Base-by-base conservation (phyloP, 2,888 invertebrate species). In the Nemotelus pantherinus region DNA sequence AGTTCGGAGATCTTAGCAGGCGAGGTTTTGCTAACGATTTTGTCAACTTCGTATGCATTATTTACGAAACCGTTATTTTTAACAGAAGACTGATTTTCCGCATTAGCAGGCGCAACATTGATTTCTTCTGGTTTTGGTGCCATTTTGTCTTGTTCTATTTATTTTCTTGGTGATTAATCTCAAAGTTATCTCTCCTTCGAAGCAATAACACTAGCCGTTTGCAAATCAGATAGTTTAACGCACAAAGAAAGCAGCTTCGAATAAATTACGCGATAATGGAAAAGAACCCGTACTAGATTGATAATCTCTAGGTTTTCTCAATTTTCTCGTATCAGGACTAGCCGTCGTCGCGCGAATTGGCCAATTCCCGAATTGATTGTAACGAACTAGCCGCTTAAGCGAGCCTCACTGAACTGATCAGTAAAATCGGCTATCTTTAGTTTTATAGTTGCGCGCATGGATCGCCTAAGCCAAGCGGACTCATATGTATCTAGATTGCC, bases 341-440 rank as follows among this genome's bases (percentile, higher is more conserved):
- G 67, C 79, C 79, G 50, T 55, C 74, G 63, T 55, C 74, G 63
- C 76, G 76, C 47, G 53, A 50, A 3, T 68, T 9, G 79, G 79
- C 71, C 75, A 79, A 79, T 79, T 79, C 79, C 79, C 77, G 79
- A 48, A 70, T 70, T 50, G 57, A 68, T 47, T 53, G 50, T 10
- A 64, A 60, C 72, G 47, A 55, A 53, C 58, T 65, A 72, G 65
- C 70, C 79, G 65, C 71, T 76, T 75, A 75, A 76, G 76, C 79
- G 77, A 74, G 71, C 76, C 77, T 76, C 75, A 76, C 71, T 58
- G 68, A 72, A 79, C 79, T 79, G 76, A 65, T 64, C 65, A 47
- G 76, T 39, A 4, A 87, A 84, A 82, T 88, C 63, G 48, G 74
- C 25, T 48, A 74, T 63, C 63, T 60, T 74, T 44, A n/a, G 57